Evolutionary conservation across 1,140 invertebrate genomes (phyloP), one percentile per base, ranked within the genome.

Genomic region (Daktulosphaira vitifoliae): DNA sequence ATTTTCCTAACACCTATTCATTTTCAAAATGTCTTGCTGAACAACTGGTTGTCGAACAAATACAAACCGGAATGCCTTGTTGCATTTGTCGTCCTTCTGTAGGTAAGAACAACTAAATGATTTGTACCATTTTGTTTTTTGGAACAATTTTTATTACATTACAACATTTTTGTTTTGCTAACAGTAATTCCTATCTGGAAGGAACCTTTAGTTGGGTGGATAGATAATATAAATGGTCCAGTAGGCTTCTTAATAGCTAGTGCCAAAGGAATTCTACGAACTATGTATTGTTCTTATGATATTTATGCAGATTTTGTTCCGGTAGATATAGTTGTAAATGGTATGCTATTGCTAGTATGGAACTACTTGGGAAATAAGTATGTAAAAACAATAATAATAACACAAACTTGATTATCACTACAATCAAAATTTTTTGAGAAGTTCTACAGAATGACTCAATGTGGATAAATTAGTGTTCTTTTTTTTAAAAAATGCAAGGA

Each of bases 151-250:
- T n/a, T 74, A 33, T 54, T 33, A 3, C 6, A 4, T 20, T 15
- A 16, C 5, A n/a, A n/a, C n/a, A n/a, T 13, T 51, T 20, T 8
- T 22, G 18, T 25, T 22, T 22, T 11, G 23, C 15, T 6, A n/a
- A 20, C 78, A 82, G 81, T 90, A 3, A 86, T 88, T 70, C 86
- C 87, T n/a, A 78, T 87, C 22, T 89, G 85, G 85, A 82, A 83
- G 68, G 86, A 89, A 68, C 88, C 88, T 0, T 67, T 89, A 5
- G 85, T 85, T 0, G 91, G 92, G 25, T 98, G 94, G 94, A 93
- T 90, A 2, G 92, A 96, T 71, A 96, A 94, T 72, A 85, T 92
- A 65, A 94, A 94, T 72, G 91, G 91, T 23, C 89, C 91, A 0
- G 89, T 86, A 26, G 90, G 86, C 11, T 74, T 88, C 1, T 72